These are phyloP conservation scores for Otolemur crassicaudatus DNA, from an alignment of 2,797 vertebrate species.

Conservation along the genomic window DNA sequence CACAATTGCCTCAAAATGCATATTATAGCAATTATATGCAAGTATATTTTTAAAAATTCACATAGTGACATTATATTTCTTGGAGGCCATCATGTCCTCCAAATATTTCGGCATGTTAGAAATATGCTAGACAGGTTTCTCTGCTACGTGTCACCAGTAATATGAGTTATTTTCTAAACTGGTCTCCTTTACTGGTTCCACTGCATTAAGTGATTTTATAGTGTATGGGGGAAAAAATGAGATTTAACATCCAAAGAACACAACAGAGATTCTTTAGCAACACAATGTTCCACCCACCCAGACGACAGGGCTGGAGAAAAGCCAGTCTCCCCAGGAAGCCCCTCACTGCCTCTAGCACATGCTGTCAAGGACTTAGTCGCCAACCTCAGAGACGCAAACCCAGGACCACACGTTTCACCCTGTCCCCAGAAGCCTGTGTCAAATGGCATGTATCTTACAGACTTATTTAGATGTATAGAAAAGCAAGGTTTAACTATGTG, in stretches of 20 bases:
- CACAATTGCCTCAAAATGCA: too few relatives aligned
- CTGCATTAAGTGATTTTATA: not conserved
- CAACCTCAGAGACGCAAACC: not conserved
- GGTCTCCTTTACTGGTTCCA: not conserved
- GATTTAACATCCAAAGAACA: not conserved
- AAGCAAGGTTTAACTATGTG: not conserved
- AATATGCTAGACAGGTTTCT: not conserved
- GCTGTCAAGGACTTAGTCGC: not conserved
- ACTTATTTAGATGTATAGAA: not conserved
- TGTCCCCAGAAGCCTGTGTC: not conserved
- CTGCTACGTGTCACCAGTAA: not conserved
- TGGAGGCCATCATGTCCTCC: not conserved
- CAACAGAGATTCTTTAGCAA: not conserved
- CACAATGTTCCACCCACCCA: not conserved
- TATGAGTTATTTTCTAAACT: not conserved
- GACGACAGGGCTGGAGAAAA: not conserved
- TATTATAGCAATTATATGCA: too few relatives aligned
- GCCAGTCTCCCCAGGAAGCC: not conserved
- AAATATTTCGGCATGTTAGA: not conserved
- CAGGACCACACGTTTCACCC: not conserved
- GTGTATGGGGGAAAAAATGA: not conserved
- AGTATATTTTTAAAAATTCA: not conserved
- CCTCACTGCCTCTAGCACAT: not conserved
- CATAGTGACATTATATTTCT: not conserved
- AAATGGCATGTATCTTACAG: not conserved